phyloP scores from a whole-genome alignment of 2,888 invertebrate genomes.

The Alentia gelatinosa region DNA sequence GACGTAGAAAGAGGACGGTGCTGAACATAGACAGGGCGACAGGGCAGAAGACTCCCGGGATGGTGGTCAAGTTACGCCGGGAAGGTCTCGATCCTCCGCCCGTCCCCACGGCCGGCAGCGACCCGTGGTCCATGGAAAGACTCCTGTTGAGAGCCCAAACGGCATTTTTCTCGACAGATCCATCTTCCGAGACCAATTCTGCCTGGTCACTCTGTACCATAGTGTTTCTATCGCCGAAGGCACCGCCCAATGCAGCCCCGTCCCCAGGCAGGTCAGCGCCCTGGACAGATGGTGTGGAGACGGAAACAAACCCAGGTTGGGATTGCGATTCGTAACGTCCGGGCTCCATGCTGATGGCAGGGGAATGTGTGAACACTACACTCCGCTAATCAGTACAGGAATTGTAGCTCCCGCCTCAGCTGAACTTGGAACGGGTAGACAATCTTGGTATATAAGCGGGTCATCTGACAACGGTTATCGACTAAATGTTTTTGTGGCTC shows the following conservation, averaged over 20 bases:
- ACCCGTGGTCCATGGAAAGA: constrained; percentile 28
- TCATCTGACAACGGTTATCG: not conserved
- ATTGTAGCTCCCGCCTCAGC: too few species aligned
- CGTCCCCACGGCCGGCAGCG: not conserved
- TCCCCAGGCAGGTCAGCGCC: too few species aligned
- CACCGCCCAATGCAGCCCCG: not conserved
- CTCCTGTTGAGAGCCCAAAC: constrained; percentile 39
- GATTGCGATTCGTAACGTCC: too few species aligned
- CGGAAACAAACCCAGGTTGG: too few species aligned
- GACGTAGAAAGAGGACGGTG: constrained; percentile 97
- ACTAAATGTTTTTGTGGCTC: not conserved
- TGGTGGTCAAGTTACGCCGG: constrained; percentile 87
- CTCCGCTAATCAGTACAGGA: too few species aligned
- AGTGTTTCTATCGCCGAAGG: not conserved
- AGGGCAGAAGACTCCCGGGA: constrained; percentile 98
- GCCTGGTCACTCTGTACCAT: not conserved
- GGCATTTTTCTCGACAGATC: not conserved
- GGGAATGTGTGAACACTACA: too few species aligned
- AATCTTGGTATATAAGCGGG: not conserved
- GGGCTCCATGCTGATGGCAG: too few species aligned
- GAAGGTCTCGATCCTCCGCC: not conserved
- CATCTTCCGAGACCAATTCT: constrained; percentile 1
- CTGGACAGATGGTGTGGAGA: too few species aligned
- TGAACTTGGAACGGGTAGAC: too few species aligned
- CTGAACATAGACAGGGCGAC: constrained; percentile 99